A percentile compares a stretch with the other conserved stretches of the same genome.
Conservation (phyloP, 2,797 vertebrate species). For the Bryconaethiops microstoma region DNA sequence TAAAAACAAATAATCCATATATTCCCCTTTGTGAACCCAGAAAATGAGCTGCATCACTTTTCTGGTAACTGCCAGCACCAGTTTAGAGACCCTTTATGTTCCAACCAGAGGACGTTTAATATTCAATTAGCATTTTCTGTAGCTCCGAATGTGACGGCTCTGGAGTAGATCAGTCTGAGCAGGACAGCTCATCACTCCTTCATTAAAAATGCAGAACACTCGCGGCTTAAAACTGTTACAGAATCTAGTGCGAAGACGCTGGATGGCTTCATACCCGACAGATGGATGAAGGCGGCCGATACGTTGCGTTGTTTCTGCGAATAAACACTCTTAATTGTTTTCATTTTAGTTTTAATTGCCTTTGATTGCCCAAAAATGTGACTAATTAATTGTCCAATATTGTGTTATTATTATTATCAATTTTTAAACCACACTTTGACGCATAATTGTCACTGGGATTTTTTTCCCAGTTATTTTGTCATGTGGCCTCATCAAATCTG, state of each 20-base stretch:
- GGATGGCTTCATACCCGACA: neutral
- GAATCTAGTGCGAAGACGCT: neutral
- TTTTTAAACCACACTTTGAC: no score
- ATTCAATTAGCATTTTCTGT: neutral
- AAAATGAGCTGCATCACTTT: no score
- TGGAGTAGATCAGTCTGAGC: neutral
- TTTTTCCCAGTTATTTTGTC: no score
- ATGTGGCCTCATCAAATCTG: no score
- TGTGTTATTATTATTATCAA: no score
- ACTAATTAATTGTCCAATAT: neutral
- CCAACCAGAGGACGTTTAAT: neutral
- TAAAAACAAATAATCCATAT: no score
- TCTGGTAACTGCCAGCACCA: neutral
- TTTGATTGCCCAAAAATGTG: neutral
- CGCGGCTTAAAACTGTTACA: neutral
- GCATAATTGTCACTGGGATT: no score
- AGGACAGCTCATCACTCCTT: neutral
- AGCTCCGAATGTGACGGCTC: neutral
- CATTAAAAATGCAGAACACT: slow-evolving; percentile 11
- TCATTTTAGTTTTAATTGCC: slow-evolving; percentile 2
- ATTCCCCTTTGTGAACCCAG: no score
- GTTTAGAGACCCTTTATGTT: neutral
- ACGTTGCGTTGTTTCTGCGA: neutral
- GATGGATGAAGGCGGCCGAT: neutral
- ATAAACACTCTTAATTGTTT: slow-evolving; percentile 7